Evolutionary conservation across 2,888 invertebrate genomes (phyloP).

Genomic region (Oegoconia quadripuncta): DNA sequence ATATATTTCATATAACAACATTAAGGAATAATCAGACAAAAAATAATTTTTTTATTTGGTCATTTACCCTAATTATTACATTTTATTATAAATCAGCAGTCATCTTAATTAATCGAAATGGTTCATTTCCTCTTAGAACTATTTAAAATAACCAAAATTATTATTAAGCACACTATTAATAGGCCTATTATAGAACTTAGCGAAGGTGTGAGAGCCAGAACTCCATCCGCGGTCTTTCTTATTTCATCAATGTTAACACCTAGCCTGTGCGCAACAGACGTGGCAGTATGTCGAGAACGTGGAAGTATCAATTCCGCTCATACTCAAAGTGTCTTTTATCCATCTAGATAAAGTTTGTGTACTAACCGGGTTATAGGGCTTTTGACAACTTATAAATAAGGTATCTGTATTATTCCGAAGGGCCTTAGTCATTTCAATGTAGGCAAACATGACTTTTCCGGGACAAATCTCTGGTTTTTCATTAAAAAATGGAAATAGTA

Average conservation of each 20-base stretch:
- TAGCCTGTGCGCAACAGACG: neutral
- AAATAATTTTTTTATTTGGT: too few species aligned
- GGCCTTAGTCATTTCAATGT: conserved; percentile 4
- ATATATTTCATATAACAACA: too few species aligned
- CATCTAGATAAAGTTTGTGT: conserved; percentile 22
- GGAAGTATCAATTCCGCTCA: conserved; percentile 21
- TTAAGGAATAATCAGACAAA: neutral
- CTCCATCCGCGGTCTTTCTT: conserved; percentile 4
- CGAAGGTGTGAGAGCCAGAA: neutral
- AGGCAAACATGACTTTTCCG: conserved; percentile 5
- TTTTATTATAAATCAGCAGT: too few species aligned
- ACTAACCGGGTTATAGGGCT: conserved; percentile 17
- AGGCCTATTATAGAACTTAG: conserved; percentile 4
- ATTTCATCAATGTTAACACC: conserved; percentile 2
- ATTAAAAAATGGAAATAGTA: conserved; percentile 12
- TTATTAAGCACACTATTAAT: neutral
- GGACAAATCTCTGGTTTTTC: conserved; percentile 15
- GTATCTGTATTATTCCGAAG: conserved; percentile 3
- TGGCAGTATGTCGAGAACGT: conserved; percentile 13
- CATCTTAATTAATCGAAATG: too few species aligned
- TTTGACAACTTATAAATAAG: conserved; percentile 22
- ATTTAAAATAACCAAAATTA: neutral
- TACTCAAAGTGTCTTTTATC: conserved; percentile 19
- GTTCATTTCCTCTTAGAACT: too few species aligned
- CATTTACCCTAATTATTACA: too few species aligned